A percentile compares a stretch with the other conserved stretches of the same genome.
Evolutionary conservation across 1,140 invertebrate species (phyloP).

Genomic region (Cryptotermes secundus): DNA sequence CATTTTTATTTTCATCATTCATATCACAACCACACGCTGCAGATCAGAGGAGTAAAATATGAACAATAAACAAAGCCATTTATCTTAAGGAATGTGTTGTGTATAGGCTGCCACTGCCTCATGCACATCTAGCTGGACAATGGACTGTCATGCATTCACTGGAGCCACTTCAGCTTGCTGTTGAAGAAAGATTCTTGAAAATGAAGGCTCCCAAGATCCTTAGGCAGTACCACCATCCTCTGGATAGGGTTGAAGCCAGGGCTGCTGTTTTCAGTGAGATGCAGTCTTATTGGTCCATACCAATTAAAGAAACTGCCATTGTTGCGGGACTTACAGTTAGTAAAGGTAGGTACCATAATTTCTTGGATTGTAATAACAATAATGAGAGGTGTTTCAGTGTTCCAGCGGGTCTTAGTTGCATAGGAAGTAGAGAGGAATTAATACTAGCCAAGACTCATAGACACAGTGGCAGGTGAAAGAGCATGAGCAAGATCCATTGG

Average conservation of each 20-base stretch:
- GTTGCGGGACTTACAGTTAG: conserved; percentile 53
- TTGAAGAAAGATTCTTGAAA: conserved; percentile 48
- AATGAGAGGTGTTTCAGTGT: no score
- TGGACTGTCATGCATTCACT: conserved; percentile 47
- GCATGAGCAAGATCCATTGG: no score
- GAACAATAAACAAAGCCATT: not conserved
- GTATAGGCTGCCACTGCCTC: conserved; percentile 54
- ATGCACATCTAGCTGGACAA: conserved; percentile 45
- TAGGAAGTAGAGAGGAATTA: no score
- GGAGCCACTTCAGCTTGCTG: conserved; percentile 39
- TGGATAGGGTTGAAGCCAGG: conserved; percentile 56
- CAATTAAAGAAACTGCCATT: conserved; percentile 53
- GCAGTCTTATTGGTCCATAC: conserved; percentile 58
- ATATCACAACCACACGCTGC: no score
- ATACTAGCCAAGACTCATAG: no score
- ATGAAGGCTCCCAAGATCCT: conserved; percentile 40
- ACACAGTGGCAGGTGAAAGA: no score
- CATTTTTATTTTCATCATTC: no score
- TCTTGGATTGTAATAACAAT: no score
- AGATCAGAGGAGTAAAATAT: no score
- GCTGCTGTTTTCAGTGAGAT: conserved; percentile 57
- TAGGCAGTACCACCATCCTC: conserved; percentile 37
- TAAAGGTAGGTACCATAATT: conserved; percentile 42
- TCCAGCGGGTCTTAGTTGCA: no score
- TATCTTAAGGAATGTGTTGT: not conserved